A percentile compares a stretch with the other conserved stretches of the same genome.
Evolutionary conservation across 2,113 vertebrate species (phyloP).

Genomic region (Porphyrio hochstetteri): DNA sequence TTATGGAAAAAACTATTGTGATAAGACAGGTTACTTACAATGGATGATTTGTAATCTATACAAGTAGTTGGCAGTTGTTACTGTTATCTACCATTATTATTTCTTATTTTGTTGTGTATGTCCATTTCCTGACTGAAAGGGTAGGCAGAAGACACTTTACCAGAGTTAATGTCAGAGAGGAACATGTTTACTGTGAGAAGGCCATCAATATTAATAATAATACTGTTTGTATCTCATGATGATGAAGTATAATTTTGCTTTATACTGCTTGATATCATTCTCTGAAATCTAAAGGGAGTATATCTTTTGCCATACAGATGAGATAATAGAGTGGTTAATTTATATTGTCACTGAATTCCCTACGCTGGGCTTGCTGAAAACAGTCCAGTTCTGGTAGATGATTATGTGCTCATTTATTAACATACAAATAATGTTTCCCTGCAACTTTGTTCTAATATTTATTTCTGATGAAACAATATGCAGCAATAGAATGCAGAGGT

Average conservation of each 20-base stretch:
- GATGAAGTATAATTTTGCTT: not conserved
- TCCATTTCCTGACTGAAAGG: not conserved
- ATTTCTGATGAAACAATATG: not conserved
- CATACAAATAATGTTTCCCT: not conserved
- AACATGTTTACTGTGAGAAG: not conserved
- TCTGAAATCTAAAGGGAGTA: not conserved
- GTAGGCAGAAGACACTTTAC: not conserved
- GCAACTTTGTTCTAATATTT: not conserved
- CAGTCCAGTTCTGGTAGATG: not conserved
- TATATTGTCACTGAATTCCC: not conserved
- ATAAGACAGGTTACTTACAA: not conserved
- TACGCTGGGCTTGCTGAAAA: not conserved
- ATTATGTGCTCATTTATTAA: not conserved
- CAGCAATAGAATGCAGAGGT: not conserved
- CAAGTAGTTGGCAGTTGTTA: not conserved
- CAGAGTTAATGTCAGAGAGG: not conserved
- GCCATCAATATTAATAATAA: not conserved
- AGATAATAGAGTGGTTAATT: not conserved
- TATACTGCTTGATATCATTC: not conserved
- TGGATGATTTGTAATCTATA: not conserved
- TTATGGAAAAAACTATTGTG: not conserved
- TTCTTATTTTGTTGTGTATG: not conserved
- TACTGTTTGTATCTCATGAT: not conserved
- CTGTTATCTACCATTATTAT: not conserved
- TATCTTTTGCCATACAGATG: not conserved